Evolutionary conservation across 2,797 vertebrate species (phyloP), one percentile per base, ranked within the genome.

Genomic region (Sebastes minor): DNA sequence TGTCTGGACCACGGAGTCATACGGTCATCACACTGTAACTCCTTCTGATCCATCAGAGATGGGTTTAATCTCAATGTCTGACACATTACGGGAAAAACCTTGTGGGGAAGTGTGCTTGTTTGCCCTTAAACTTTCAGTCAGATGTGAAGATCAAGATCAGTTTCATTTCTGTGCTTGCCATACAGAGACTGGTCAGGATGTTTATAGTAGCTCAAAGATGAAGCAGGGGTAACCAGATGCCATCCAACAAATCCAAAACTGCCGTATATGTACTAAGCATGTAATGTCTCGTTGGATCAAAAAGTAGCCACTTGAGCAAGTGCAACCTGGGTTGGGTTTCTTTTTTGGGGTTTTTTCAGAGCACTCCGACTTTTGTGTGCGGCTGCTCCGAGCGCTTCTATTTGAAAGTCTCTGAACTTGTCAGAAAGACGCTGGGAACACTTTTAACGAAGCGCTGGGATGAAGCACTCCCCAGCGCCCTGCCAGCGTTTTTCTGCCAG

Each of bases 21-120:
- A 38, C 5, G 57, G 68, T 81, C 66, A 69, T 85, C 74, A 74
- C 60, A 23, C 23, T 63, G 63, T 57, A 56, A 60, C 61, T 71
- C 33, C n/a, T 59, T 33, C 25, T 85, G 49, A 82, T 78, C 69
- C 35, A 32, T 65, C 53, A 60, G 30, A 68, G 14, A 53, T 38
- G 4, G 12, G 57, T 28, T 73, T 65, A 69, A 62, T 25, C 18
- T 71, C 18, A 64, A 69, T 23, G 16, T 69, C 25, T 32, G 46
- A 12, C 67, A 33, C 49, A 64, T 11, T 55, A 22, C 11, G 61
- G 20, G 8, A 46, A 33, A 33, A 55, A 62, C 59, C 32, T 76
- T 64, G 49, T 3, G 4, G 22, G 22, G 27, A 69, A 59, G 49
- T 63, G n/a, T 63, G 28, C 18, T 20, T 64, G 16, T 67, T 77